Evolutionary conservation across 35 echinoderm and acorn worm species (phyloP), one percentile per base, ranked within the genome.

Genomic region (Anneissia japonica): DNA sequence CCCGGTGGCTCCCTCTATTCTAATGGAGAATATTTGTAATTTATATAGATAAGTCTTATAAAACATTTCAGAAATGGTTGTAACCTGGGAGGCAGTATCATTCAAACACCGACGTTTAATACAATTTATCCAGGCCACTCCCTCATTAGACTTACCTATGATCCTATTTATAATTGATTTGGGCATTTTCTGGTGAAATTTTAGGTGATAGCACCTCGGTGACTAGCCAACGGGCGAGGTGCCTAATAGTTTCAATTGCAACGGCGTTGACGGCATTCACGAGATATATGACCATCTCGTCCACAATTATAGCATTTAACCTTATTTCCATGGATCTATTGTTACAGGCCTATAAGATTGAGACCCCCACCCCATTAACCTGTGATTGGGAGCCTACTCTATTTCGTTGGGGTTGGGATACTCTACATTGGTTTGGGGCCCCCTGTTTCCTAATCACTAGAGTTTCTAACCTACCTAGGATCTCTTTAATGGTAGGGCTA

Each of bases 21-120:
- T 81, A 13, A 72, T 38, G 9, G 86, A 77, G 5, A 6, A 30
- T 0, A 74, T 26, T 3, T 3, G 26, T 26, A 38, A 31, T 0
- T 81, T 45, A 0, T 31, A 37, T 11, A 82, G 79, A 30, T 88
- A 23, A 11, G 11, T 34, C 21, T 19, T 36, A 30, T 81, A 88
- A 17, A 88, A 88, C 14, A 17, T 36, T 0, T 37, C 34, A 29
- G 86, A 36, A 9, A 88, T 77, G 30, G 75, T 80, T 0, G 86
- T 88, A n/a, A 88, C 86, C 32, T 88, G 86, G 0, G 78, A 88
- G 31, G 77, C 86, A 28, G 86, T 88, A 32, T 88, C 86, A 1
- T 56, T 36, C 46, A 81, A 32, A 40, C 75, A 35, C 31, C 56
- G 28, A 40, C 86, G 72, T 39, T 46, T 28, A 30, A 30, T 73